Percentiles rank a stretch among this genome's conserved stretches.
Evolutionary conservation across 2,888 invertebrate genomes (phyloP).

Genomic region (Hipparchia sbordonii): DNA sequence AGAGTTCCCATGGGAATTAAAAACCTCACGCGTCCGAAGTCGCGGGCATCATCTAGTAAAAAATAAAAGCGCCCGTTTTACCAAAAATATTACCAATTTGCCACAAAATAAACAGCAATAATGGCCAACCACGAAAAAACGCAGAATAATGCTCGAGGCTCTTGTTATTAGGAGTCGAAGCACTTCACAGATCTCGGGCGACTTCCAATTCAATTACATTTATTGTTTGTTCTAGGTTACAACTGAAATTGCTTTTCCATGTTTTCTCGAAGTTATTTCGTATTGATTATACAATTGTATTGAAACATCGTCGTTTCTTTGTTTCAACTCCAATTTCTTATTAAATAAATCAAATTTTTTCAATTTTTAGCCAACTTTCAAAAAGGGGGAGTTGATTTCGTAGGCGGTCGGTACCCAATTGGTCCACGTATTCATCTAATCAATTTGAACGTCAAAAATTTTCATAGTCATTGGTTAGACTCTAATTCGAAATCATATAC

Average conservation of each 20-base stretch:
- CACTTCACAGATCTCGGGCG: constrained; percentile 26
- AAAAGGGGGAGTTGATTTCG: too few species aligned
- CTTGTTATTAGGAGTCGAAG: constrained; percentile 15
- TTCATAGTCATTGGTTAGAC: too few species aligned
- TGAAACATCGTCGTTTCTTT: neutral
- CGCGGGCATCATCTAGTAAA: neutral
- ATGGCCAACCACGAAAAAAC: neutral
- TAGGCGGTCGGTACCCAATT: too few species aligned
- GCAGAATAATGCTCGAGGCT: constrained; percentile 14
- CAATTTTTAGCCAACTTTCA: too few species aligned
- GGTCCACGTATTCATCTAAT: too few species aligned
- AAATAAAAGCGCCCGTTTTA: neutral
- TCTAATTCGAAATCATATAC: too few species aligned
- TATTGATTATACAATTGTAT: constrained; percentile 9
- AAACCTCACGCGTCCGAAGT: too few species aligned
- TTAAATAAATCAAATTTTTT: too few species aligned
- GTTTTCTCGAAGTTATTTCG: constrained; percentile 17
- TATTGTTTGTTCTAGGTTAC: constrained; percentile 28
- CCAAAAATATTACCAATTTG: neutral
- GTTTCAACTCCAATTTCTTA: neutral
- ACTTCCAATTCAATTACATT: constrained; percentile 33
- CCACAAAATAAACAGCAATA: constrained; percentile 7
- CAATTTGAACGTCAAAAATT: too few species aligned
- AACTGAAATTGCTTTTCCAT: constrained; percentile 19
- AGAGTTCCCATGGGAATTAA: too few species aligned